Conservation (phyloP, 2,888 invertebrate genomes). For the Acrobasis consociella region DNA sequence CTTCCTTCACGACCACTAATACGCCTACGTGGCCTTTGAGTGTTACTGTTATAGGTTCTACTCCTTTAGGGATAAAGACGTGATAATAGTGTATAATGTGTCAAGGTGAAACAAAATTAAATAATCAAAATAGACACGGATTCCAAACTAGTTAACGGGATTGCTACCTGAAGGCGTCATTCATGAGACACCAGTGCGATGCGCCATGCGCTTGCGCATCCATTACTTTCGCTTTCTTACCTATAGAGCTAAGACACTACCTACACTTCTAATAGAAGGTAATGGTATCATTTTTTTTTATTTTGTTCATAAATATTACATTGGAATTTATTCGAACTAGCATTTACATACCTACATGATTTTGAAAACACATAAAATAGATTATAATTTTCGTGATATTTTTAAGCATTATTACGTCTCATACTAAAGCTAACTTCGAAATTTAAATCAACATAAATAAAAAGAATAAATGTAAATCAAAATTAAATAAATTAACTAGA, state of each 20-base stretch:
- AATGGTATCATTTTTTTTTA: background rate
- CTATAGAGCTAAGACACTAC: slow-evolving; percentile 27
- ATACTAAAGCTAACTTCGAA: too few relatives aligned
- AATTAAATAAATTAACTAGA: too few relatives aligned
- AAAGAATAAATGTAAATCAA: too few relatives aligned
- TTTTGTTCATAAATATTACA: background rate
- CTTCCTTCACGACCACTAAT: too few relatives aligned
- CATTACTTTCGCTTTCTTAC: slow-evolving; percentile 62
- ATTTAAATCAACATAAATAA: too few relatives aligned
- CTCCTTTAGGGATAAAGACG: too few relatives aligned
- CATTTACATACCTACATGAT: too few relatives aligned
- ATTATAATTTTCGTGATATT: too few relatives aligned
- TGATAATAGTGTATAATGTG: background rate
- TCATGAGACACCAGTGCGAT: slow-evolving; percentile 50
- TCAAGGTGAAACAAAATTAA: background rate
- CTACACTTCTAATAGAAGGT: slow-evolving; percentile 24
- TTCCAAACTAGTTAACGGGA: slow-evolving; percentile 9
- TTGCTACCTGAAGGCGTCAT: slow-evolving; percentile 40
- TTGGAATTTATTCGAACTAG: too few relatives aligned
- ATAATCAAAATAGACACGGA: background rate
- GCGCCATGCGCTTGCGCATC: slow-evolving; percentile 57
- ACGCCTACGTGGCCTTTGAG: background rate
- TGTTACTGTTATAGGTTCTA: too few relatives aligned
- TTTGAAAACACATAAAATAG: too few relatives aligned
- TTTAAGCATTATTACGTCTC: too few relatives aligned